Conservation (phyloP, 1,140 invertebrate species). For the Drosophila auraria region DNA sequence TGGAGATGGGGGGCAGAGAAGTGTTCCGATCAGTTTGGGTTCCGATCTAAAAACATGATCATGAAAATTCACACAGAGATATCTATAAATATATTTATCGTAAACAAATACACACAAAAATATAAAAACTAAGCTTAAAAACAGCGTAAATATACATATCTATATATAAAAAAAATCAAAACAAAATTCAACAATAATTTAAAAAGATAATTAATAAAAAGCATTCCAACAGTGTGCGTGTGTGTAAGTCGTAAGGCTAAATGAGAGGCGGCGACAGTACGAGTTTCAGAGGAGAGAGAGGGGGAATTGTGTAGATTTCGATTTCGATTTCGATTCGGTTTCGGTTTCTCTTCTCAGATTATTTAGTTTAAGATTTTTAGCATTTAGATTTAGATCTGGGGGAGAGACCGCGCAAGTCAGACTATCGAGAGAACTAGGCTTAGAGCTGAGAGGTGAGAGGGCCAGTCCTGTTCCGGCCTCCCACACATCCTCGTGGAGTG, state of each 20-base stretch:
- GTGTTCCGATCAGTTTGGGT: not conserved
- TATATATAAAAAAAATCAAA: slow-evolving; percentile 57
- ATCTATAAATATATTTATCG: slow-evolving; percentile 46
- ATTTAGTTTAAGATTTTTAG: slow-evolving; percentile 26
- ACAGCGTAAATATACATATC: slow-evolving; percentile 54
- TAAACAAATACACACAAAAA: slow-evolving; percentile 60
- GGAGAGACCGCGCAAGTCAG: slow-evolving; percentile 74
- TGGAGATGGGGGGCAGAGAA: slow-evolving; percentile 10
- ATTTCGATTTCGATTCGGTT: not conserved
- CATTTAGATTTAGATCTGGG: slow-evolving; percentile 33
- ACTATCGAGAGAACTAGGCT: slow-evolving; percentile 65
- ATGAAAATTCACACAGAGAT: slow-evolving; percentile 50
- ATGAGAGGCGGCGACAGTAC: slow-evolving; percentile 49
- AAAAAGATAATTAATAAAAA: slow-evolving; percentile 79
- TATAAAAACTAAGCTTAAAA: slow-evolving; percentile 60
- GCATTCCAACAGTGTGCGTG: slow-evolving; percentile 59
- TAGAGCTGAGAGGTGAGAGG: slow-evolving; percentile 47
- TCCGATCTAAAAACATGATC: slow-evolving; percentile 36
- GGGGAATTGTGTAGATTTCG: slow-evolving; percentile 11
- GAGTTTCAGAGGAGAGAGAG: slow-evolving; percentile 24
- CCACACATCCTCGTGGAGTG: slow-evolving; percentile 35
- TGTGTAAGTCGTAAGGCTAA: slow-evolving; percentile 50
- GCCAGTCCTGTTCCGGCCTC: slow-evolving; percentile 32
- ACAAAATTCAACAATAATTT: slow-evolving; percentile 84
- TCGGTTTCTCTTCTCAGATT: slow-evolving; percentile 11